phyloP scores from a whole-genome alignment of 2,888 invertebrate species.

The Tipula vernalis region DNA sequence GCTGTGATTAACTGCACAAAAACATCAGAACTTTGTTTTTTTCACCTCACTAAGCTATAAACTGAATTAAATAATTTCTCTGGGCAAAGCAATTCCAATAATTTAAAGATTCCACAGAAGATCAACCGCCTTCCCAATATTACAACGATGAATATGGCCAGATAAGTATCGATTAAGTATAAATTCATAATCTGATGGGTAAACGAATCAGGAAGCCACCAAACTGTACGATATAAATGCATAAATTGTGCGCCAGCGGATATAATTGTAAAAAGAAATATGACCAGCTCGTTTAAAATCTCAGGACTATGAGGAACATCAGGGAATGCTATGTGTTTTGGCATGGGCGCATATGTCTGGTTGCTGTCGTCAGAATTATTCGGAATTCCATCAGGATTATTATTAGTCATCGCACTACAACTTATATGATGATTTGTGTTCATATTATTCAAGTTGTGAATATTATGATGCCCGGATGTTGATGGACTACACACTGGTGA shows the following conservation, averaged over 20 bases:
- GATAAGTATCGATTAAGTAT: conserved; percentile 81
- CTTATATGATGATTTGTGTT: neutral
- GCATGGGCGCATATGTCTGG: conserved; percentile 34
- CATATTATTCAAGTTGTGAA: neutral
- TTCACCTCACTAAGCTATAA: conserved; percentile 21
- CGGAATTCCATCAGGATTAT: neutral
- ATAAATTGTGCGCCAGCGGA: conserved; percentile 81
- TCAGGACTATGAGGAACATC: conserved; percentile 66
- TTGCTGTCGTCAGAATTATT: neutral
- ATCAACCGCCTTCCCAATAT: conserved; percentile 70
- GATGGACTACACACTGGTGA: neutral
- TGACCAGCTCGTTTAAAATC: conserved; percentile 71
- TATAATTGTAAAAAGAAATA: conserved; percentile 66
- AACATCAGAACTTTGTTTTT: neutral
- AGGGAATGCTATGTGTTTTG: conserved; percentile 74
- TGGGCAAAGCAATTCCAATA: conserved; percentile 39
- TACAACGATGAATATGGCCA: conserved; percentile 72
- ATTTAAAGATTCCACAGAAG: conserved; percentile 44
- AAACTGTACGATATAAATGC: conserved; percentile 88
- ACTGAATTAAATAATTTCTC: conserved; percentile 28
- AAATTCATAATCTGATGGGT: conserved; percentile 83
- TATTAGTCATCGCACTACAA: neutral
- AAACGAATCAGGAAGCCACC: conserved; percentile 94
- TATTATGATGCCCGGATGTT: neutral
- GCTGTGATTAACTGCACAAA: neutral